Percentiles rank a stretch among this genome's conserved stretches.
Conservation (phyloP, 1,140 invertebrate species). For the Drosophila lacteicornis region DNA sequence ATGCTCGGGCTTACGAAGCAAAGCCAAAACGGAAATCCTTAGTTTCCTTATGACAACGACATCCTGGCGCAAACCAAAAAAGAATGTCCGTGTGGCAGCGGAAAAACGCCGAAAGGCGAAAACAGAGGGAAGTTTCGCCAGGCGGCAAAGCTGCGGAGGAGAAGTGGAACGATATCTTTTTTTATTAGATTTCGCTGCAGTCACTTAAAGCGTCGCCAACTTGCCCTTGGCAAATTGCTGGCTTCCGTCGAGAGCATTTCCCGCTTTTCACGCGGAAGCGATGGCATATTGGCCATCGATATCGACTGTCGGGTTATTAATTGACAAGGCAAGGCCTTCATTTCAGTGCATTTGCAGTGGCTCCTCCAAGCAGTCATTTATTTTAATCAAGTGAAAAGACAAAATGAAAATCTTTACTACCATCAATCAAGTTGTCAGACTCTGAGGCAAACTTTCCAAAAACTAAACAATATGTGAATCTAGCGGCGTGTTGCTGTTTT, state of each 20-base stretch:
- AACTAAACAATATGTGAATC: slow-evolving; percentile 40
- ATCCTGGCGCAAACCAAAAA: slow-evolving; percentile 54
- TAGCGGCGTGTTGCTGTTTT: slow-evolving; percentile 7
- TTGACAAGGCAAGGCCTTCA: slow-evolving; percentile 26
- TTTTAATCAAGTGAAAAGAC: slow-evolving; percentile 55
- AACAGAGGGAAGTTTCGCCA: slow-evolving; percentile 39
- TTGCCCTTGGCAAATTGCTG: slow-evolving; percentile 57
- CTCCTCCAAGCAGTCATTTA: slow-evolving; percentile 24
- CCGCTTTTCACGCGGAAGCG: slow-evolving; percentile 40
- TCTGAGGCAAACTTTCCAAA: slow-evolving; percentile 36
- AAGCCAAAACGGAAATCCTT: slow-evolving; percentile 67
- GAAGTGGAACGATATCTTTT: slow-evolving; percentile 34
- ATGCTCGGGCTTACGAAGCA: slow-evolving; percentile 46
- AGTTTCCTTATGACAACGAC: slow-evolving; percentile 66
- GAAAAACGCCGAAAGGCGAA: slow-evolving; percentile 12
- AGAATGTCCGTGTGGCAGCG: slow-evolving; percentile 12
- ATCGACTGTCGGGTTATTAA: slow-evolving; percentile 41
- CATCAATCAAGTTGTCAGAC: slow-evolving; percentile 50
- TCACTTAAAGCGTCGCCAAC: slow-evolving; percentile 42
- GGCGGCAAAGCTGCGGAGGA: slow-evolving; percentile 19
- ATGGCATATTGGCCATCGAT: slow-evolving; percentile 55
- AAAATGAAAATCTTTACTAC: slow-evolving; percentile 36
- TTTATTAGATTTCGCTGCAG: slow-evolving; percentile 55
- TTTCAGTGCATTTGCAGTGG: slow-evolving; percentile 7
- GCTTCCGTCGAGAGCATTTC: slow-evolving; percentile 37